Percentiles rank a stretch among this genome's conserved stretches.
These are phyloP conservation scores for Temnothorax nylanderi DNA, from an alignment of 1,140 invertebrate species.

Conservation along the genomic window DNA sequence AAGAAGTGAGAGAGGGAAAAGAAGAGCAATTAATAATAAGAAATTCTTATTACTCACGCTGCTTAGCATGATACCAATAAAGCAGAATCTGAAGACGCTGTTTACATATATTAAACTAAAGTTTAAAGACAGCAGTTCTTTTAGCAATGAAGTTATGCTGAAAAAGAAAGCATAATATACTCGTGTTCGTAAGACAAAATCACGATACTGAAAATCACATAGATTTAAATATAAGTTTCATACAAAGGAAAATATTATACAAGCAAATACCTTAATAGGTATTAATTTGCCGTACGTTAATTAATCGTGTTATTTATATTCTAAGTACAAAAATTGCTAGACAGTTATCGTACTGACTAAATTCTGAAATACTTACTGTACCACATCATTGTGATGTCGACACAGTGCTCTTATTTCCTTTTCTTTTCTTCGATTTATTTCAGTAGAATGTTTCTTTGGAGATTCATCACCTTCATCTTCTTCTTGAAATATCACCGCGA, in stretches of 20 bases:
- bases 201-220: background rate
- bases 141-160: conserved; percentile 55
- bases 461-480: background rate
- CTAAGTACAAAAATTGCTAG: background rate
- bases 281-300: background rate
- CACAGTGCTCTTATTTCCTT: background rate
- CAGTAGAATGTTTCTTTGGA: background rate
- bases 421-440: background rate
- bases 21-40: conserved; percentile 11
- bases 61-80: conserved; percentile 59
- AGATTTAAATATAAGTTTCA: conserved; percentile 3
- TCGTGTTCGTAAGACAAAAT: no score
- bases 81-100: conserved; percentile 67
- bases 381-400: background rate
- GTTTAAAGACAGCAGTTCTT: conserved; percentile 54
- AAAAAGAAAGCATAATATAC: conserved; percentile 16
- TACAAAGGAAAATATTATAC: background rate
- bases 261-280: background rate
- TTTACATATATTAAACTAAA: conserved; percentile 64
- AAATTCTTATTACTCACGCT: conserved; percentile 59
- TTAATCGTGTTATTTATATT: background rate
- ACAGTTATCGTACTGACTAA: background rate
- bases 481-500: background rate
- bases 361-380: background rate
- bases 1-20: no score